Evolutionary conservation across 2,113 vertebrate genomes (phyloP).

Genomic region (Epinephelus lanceolatus): DNA sequence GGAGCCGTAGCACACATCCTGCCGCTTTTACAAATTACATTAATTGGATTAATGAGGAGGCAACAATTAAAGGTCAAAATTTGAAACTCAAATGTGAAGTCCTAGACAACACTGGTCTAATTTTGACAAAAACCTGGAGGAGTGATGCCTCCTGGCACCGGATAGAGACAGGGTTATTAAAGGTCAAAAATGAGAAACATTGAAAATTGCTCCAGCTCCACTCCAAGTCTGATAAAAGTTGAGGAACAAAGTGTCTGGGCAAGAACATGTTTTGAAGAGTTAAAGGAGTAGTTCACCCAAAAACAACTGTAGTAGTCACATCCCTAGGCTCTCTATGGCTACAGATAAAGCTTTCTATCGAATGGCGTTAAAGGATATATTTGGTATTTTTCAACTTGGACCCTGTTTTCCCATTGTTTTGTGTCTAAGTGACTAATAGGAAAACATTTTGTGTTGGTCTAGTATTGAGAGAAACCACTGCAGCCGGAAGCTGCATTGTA

Average conservation of each 20-base stretch:
- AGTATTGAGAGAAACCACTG: no score
- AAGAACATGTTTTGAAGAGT: not conserved
- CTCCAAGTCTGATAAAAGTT: not conserved
- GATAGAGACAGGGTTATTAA: not conserved
- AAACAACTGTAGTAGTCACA: no score
- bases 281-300: not conserved
- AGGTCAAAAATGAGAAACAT: constrained; percentile 2
- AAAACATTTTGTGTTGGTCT: no score
- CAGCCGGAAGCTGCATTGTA: no score
- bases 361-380: no score
- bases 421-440: no score
- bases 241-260: not conserved
- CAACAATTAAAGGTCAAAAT: constrained; percentile 58
- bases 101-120: not conserved
- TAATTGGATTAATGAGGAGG: constrained; percentile 48
- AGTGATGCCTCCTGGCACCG: not conserved
- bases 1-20: constrained; percentile 5
- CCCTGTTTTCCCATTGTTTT: no score
- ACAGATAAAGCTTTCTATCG: no score
- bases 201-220: not conserved
- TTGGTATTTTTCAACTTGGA: no score
- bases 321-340: no score
- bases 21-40: constrained; percentile 4
- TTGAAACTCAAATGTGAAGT: constrained; percentile 23
- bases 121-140: constrained; percentile 14